Conservation (phyloP, 2,888 invertebrate genomes). For the Poecilus cupreus region DNA sequence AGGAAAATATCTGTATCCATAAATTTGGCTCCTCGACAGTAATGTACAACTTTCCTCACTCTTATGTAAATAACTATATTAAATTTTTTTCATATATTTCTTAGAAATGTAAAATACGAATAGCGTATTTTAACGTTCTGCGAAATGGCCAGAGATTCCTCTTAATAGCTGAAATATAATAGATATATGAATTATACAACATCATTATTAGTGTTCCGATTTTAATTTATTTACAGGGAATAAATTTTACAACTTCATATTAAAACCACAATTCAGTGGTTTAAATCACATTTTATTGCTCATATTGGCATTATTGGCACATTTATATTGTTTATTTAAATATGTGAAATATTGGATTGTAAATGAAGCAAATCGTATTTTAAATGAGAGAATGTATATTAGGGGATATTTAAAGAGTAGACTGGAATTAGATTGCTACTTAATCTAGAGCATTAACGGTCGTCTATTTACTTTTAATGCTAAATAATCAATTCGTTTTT, state of each 20-base stretch:
- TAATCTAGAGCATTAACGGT: background rate
- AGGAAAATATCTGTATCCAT: no score
- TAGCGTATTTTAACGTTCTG: no score
- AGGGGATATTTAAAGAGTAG: background rate
- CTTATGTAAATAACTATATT: no score
- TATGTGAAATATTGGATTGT: background rate
- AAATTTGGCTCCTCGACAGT: no score
- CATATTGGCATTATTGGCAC: background rate
- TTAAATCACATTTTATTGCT: conserved; percentile 8
- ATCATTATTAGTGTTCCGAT: no score
- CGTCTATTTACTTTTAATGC: conserved; percentile 9
- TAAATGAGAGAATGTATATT: background rate
- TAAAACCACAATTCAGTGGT: background rate
- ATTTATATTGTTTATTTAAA: background rate
- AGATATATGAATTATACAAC: no score
- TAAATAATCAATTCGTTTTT: conserved; percentile 43
- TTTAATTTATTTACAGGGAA: background rate
- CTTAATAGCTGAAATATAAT: no score
- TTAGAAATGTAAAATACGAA: no score
- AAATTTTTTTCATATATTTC: no score
- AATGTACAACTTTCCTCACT: no score
- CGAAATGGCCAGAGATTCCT: no score
- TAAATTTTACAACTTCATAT: background rate
- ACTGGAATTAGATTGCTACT: background rate
- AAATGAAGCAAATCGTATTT: background rate